Evolutionary conservation across 2,888 invertebrate species (phyloP).

Genomic region (Morinoia aosen): DNA sequence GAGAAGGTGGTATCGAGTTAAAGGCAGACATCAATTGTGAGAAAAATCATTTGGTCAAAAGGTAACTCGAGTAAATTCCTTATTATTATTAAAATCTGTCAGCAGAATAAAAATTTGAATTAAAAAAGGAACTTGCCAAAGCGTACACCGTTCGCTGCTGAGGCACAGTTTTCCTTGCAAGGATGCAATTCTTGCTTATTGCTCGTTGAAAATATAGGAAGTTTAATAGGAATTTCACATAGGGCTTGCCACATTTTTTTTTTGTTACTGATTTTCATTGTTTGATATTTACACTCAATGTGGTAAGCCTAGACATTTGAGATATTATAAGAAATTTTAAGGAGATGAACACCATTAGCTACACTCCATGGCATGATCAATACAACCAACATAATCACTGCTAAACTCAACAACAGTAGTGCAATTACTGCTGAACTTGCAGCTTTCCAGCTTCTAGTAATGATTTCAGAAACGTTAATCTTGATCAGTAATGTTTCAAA

Average conservation of each 20-base stretch:
- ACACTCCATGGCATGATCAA: neutral
- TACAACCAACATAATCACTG: neutral
- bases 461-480: neutral
- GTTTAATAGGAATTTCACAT: neutral
- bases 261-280: neutral
- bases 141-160: neutral
- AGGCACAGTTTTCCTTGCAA: neutral
- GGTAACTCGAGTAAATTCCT: neutral
- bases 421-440: neutral
- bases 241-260: neutral
- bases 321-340: neutral
- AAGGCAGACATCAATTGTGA: neutral
- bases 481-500: neutral
- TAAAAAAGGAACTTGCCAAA: neutral
- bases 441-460: neutral
- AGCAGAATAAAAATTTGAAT: neutral
- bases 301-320: neutral
- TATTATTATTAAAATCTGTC: neutral
- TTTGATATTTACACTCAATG: neutral
- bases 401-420: neutral
- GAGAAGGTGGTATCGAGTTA: neutral
- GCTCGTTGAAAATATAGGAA: neutral
- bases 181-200: neutral
- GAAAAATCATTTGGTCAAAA: neutral
- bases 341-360: too few relatives aligned